Evolutionary conservation across 2,797 vertebrate species (phyloP), one percentile per base, ranked within the genome.

Genomic region (Galaxias olidus): DNA sequence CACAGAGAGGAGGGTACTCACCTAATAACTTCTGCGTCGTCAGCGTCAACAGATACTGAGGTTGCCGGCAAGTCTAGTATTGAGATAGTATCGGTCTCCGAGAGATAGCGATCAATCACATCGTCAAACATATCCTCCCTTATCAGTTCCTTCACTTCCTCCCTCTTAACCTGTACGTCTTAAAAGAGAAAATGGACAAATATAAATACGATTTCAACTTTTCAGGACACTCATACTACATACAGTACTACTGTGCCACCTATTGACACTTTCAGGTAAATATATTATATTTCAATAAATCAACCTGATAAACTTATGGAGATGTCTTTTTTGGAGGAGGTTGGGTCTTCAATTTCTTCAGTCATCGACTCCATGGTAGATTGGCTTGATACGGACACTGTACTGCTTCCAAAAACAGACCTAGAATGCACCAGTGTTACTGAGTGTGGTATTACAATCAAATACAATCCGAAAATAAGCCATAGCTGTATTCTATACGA

Each of bases 21-120:
- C 96, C 20, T 80, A 19, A 94, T 20, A 61, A 61, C 63, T 6
- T 64, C 86, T 30, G 93, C 93, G 0, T 94, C 90, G 62, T 90
- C 88, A 4, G 92, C 87, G 47, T 95, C 92, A 9, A 73, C 68
- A 12, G 94, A 94, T 69, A 94, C 17, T 9, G 78, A 66, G 14
- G 79, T 73, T 19, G 84, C 63, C 0, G 94, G 90, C 51, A 96
- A 72, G 43, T 95, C 85, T 68, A 97, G 77, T 19, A 96, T 66
- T 62, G 83, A 89, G 18, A 96, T 57, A 1, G 80, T 94, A 71
- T 94, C 92, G 0, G 94, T 94, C 80, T 96, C 95, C 0, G 86
- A 81, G 46, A 98, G 83, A 64, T 82, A 69, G 69, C 92, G 69
- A 8, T 94, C 83, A 58, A 92, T 76, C 3, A 59, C 60, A 58